Base-by-base conservation (phyloP, 2,797 vertebrate species). In the Serranus cabrilla region DNA sequence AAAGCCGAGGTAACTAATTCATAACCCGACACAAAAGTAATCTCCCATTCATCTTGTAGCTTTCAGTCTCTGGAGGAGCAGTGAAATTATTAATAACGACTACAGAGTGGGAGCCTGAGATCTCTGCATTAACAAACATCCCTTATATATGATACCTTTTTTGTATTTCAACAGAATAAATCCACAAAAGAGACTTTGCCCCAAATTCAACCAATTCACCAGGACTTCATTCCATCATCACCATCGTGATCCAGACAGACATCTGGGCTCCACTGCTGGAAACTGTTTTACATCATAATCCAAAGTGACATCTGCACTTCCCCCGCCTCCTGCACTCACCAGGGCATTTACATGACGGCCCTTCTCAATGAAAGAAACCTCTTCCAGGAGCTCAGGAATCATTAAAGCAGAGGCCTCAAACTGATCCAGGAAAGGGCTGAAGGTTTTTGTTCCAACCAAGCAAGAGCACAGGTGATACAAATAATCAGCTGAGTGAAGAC, bases 1-100 rank as follows among this genome's bases (percentile, higher is more conserved):
- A 83, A 61, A 83, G 78, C 76, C 31, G 12, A 66, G 67, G 68
- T 66, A 50, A 77, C 37, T 71, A 57, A 73, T 84, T 80, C 75
- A 80, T 80, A 66, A 70, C 11, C 64, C 40, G 23, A 69, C 12
- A 71, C 67, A 71, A 51, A 78, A 27, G 57, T 61, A 37, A 70
- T 54, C 59, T 55, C 0, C 21, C 46, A 58, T 66, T 79, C 77
- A 65, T 62, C 65, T 21, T 11, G 18, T 14, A 16, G 40, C 50
- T 13, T 31, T 23, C 52, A 1, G n/a, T 54, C 63, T 57, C 61
- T 45, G 42, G 54, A 71, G 49, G 20, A 73, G 64, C 45, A 4
- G 40, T 47, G 69, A 11, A 60, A 39, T 64, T n/a, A 71, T 85
- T 66, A 42, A 80, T 39, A 50, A 31, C 63, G 66, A 45, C 21